Base-by-base conservation (phyloP, 2,113 vertebrate species). In the Blennius ocellaris region DNA sequence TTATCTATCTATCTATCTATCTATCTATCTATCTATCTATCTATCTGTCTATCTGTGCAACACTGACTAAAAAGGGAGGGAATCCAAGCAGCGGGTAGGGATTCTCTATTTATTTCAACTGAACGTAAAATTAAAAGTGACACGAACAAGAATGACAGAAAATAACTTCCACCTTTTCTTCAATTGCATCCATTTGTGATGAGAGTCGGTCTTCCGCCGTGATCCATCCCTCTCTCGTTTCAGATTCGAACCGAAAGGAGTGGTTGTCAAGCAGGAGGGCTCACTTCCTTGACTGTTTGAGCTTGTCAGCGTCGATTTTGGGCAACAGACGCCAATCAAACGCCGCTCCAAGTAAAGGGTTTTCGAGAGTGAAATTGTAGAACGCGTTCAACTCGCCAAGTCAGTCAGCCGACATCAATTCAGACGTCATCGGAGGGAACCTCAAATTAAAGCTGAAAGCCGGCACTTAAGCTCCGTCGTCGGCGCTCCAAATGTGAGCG, bases 361-460 rank as follows among this genome's bases (percentile, higher is more conserved):
- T 79, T 43, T 3, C 21, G 17, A 52, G 7, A 57, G 16, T 70
- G 40, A 57, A 7, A 61, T 65, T 49, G 15, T 48, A 8, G 50
- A 76, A 30, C 11, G 39, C 57, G 60, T 6, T 49, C 14, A 6
- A 56, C 37, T 69, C 5, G 37, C 47, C 60, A 77, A 73, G 55
- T 73, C 58, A 15, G 59, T 48, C 44, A 43, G 6, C 38, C 50
- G 3, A 16, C 47, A 57, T 62, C 40, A 68, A 1, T 44, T 43
- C 61, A 48, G 21, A 30, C 74, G 44, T 81, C 50, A 58, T 54
- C 40, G 11, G 14, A 69, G 60, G 60, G 62, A 59, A 67, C 63
- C 50, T 79, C 44, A 44, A 80, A 83, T 70, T 56, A 72, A 44
- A 69, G 52, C 40, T 72, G 54, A 69, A 43, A 44, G 47, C 11